Conservation (phyloP, 2,888 invertebrate species). For the Drosophila prostipennis region DNA sequence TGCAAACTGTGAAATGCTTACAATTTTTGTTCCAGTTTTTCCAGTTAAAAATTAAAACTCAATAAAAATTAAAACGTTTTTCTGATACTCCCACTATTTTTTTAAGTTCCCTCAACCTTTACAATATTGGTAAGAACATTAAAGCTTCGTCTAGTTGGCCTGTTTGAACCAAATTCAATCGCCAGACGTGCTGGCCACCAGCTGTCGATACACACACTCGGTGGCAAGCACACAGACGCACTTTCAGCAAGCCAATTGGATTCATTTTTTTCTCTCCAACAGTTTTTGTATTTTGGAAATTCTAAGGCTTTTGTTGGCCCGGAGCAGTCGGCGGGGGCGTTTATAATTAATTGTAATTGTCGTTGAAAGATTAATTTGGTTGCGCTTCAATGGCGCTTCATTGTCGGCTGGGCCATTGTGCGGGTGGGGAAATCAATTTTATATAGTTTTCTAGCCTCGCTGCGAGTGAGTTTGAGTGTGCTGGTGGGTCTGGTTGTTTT, state of each 20-base stretch:
- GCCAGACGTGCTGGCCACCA: conserved; percentile 59
- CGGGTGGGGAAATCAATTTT: conserved; percentile 75
- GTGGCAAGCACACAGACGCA: conserved; percentile 19
- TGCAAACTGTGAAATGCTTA: no score
- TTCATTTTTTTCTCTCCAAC: not conserved
- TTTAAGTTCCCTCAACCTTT: no score
- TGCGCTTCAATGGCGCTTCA: conserved; percentile 79
- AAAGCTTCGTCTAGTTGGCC: conserved; percentile 13
- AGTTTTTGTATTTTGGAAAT: conserved; percentile 38
- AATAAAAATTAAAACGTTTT: no score
- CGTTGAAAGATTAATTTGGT: conserved; percentile 82
- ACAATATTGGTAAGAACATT: conserved; percentile 33
- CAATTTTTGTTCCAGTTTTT: no score
- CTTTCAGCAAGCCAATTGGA: conserved; percentile 26
- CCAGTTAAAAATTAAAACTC: no score
- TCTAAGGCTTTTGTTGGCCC: conserved; percentile 47
- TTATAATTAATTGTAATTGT: conserved; percentile 82
- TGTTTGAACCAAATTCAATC: conserved; percentile 46
- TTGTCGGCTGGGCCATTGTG: conserved; percentile 59
- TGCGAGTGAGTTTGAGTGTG: conserved; percentile 1
- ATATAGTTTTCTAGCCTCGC: conserved; percentile 56
- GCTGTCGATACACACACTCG: conserved; percentile 61
- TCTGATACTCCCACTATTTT: no score
- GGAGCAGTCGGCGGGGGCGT: conserved; percentile 66
- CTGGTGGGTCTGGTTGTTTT: conserved; percentile 16